Percentiles rank a stretch among this genome's conserved stretches.
Evolutionary conservation across 2,797 vertebrate genomes (phyloP).

Genomic region (Sebastiscus tertius): DNA sequence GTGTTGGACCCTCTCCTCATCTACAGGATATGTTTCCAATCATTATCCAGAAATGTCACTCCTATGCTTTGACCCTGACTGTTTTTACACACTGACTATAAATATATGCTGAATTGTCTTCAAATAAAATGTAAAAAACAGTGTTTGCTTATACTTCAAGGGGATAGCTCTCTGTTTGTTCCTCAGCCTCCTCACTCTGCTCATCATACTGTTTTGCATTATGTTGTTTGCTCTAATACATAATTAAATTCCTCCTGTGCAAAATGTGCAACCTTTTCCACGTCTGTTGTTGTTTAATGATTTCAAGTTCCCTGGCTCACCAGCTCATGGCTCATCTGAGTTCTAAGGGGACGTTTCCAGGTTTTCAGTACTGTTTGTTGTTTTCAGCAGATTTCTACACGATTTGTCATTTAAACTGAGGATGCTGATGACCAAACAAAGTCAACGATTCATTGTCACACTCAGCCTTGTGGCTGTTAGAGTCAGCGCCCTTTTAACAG

Average conservation of each 20-base stretch:
- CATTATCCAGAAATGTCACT: conserved; percentile 86
- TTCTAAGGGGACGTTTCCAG: conserved; percentile 80
- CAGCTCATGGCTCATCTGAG: conserved; percentile 81
- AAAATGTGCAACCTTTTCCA: conserved; percentile 86
- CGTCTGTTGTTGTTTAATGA: conserved; percentile 62
- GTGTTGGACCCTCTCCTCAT: conserved; percentile 76
- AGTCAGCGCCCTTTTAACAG: conserved; percentile 72
- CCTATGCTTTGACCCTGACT: conserved; percentile 82
- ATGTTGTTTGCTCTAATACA: conserved; percentile 81
- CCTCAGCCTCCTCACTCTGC: conserved; percentile 81
- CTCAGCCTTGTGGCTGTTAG: conserved; percentile 78
- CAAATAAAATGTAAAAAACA: background rate
- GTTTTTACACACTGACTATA: background rate
- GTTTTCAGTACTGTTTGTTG: conserved; percentile 86
- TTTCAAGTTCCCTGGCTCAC: background rate
- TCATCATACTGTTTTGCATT: conserved; percentile 81
- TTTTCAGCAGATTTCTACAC: conserved; percentile 85
- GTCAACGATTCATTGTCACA: background rate
- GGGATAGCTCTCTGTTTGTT: background rate
- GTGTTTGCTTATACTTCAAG: background rate
- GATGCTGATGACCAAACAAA: background rate
- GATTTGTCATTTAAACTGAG: background rate
- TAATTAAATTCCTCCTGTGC: conserved; percentile 61
- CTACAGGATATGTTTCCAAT: conserved; percentile 86
- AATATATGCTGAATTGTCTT: background rate